Evolutionary conservation across 1,140 invertebrate species (phyloP), one percentile per base, ranked within the genome.

Genomic region (Steinernema feltiae): DNA sequence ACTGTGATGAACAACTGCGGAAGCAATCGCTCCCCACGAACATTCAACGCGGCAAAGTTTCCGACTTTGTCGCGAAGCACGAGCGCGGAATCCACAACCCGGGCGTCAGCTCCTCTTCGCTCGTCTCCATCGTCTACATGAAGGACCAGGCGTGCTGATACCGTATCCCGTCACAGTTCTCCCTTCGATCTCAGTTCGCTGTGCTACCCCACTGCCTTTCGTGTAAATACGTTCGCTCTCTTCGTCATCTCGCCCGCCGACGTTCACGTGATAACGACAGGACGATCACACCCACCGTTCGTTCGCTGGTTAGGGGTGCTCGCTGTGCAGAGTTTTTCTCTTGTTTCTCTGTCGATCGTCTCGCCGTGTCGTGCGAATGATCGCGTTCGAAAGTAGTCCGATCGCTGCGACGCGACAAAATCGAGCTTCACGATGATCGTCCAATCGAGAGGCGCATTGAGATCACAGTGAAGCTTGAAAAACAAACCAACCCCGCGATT

Each of bases 71-170:
- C 35, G 53, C 75, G 21, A 75, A 76, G 32, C 76, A 78, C 71
- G 76, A 78, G 70, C 53, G 46, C 29, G 76, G 76, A 24, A 76
- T 78, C 29, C 74, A 77, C 21, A 76, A 71, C 41, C 76, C 76
- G 7, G 76, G 72, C n/a, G 53, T 63, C 53, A 63, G 24, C 53
- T 63, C 53, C 15, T 63, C 53, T 3, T 63, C 53, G 24, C 53
- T 63, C 53, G 53, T 63, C 24, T 63, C 53, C 53, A 63, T 63
- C 53, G 24, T 63, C 53, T 63, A 63, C 53, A 63, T 63, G 53
- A 63, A 63, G 53, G 53, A 63, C 53, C 53, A 63, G 24, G 53
- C 53, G 12, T 63, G 53, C 53, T 63, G 53, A 63, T 46, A 46
- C 53, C 53, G 12, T 63, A 12, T 3, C 53, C 53, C 53, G 12